A percentile compares a stretch with the other conserved stretches of the same genome.
These are phyloP conservation scores for Busseola fusca DNA, from an alignment of 2,888 invertebrate genomes.

Conservation along the genomic window DNA sequence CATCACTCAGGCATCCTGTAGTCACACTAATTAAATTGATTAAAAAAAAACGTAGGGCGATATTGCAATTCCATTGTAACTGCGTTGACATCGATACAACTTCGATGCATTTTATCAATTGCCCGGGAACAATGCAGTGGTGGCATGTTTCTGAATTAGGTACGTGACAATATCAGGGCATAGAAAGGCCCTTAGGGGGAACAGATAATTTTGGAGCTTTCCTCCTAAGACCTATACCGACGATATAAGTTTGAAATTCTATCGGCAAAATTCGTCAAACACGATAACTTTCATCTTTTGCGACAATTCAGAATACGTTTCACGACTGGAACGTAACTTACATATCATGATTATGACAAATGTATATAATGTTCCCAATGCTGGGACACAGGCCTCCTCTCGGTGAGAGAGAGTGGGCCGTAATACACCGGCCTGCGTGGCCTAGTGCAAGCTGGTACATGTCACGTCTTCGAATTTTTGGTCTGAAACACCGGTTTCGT, in stretches of 20 bases:
- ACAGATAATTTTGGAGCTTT: conserved; percentile 6
- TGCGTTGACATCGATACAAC: conserved; percentile 13
- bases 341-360: neutral
- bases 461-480: neutral
- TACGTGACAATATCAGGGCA: conserved; percentile 9
- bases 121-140: conserved; percentile 1
- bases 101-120: conserved; percentile 28
- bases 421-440: too few species aligned
- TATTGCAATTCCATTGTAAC: conserved; percentile 36
- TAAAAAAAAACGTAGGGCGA: conserved; percentile 30
- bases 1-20: conserved; percentile 13
- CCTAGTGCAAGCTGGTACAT: neutral
- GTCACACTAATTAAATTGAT: conserved; percentile 40
- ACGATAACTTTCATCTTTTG: neutral
- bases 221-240: neutral
- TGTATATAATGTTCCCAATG: neutral
- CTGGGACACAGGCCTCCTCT: neutral
- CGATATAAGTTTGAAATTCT: neutral
- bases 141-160: conserved; percentile 30
- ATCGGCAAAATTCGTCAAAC: conserved; percentile 6
- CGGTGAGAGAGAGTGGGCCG: neutral
- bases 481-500: neutral
- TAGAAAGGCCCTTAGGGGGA: neutral
- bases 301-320: neutral
- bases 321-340: neutral